Evolutionary conservation across 2,797 vertebrate genomes (phyloP).

Genomic region (Macroramphosus scolopax): DNA sequence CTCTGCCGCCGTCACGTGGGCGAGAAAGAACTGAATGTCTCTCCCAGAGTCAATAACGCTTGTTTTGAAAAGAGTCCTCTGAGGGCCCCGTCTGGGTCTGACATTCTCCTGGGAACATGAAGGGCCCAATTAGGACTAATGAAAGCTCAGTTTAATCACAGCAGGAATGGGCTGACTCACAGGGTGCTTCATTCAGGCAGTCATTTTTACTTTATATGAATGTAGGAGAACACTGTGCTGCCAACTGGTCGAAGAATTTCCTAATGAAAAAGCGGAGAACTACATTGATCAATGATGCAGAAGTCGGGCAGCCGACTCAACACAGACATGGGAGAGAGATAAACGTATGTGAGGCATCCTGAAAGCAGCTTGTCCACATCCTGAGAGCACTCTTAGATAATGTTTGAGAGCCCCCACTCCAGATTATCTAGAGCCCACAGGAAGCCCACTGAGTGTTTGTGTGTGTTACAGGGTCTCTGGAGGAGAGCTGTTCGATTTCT

Average conservation of each 20-base stretch:
- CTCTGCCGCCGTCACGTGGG: constrained; percentile 9
- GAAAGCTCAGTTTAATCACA: constrained; percentile 43
- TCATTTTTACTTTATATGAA: constrained; percentile 23
- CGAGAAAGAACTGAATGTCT: constrained; percentile 28
- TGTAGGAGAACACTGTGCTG: too few species aligned
- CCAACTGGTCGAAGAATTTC: background rate
- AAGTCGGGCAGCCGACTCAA: constrained; percentile 12
- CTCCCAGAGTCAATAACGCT: constrained; percentile 39
- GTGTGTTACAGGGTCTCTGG: constrained; percentile 83
- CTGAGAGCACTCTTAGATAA: constrained; percentile 48
- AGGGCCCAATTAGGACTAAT: constrained; percentile 61
- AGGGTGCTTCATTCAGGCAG: constrained; percentile 11
- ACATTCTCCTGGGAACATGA: constrained; percentile 41
- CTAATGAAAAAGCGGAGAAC: background rate
- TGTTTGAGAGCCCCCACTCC: constrained; percentile 10
- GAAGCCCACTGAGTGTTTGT: constrained; percentile 22
- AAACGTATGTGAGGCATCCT: constrained; percentile 43
- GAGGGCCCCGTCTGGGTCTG: constrained; percentile 16
- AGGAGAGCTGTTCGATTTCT: constrained; percentile 92
- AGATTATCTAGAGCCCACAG: constrained; percentile 27
- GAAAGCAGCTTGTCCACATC: constrained; percentile 19
- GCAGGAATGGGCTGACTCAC: constrained; percentile 18
- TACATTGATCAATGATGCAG: background rate
- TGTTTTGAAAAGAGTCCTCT: constrained; percentile 37
- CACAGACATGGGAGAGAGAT: constrained; percentile 7